Base-by-base conservation (phyloP, 2,113 vertebrate species). In the Hymenochirus boettgeri region DNA sequence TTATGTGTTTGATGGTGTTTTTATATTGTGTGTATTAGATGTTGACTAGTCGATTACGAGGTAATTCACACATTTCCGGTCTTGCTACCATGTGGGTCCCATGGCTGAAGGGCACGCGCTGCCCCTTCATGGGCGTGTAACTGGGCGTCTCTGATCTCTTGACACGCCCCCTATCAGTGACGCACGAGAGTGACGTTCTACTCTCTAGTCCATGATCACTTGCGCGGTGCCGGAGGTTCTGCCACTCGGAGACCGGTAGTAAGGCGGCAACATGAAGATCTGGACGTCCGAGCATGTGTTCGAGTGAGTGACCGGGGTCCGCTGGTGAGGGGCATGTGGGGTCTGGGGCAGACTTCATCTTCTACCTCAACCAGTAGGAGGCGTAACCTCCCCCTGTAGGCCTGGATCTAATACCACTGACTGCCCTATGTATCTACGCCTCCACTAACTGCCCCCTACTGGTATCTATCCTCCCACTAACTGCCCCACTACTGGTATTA, bases 271-370 rank as follows among this genome's bases (percentile, higher is more conserved):
- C 42, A 88, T 88, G 86, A 88, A 83, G 78, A 88, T 88, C 71
- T 88, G 85, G 84, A 85, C 85, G 18, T 88, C 84, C 0, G 86
- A 89, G 71, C 86, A 89, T 24, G 81, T 85, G 48, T 89, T 89
- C 27, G 85, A 89, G 87, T 89, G 37, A 72, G 83, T 81, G 19
- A 8, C 1, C 18, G 10, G 33, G 11, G 1, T 8, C 9, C 11
- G 3, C 4, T 12, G 33, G 29, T 5, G 10, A 31, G 17, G 13
- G 10, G 6, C 0, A 15, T 7, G 37, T n/a, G 24, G 26, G 31
- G 10, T 19, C 2, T n/a, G 0, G 1, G 15, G 15, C n/a, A 1
- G 9, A 35, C 33, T 11, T n/a, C n/a, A n/a, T n/a, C n/a, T n/a
- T n/a, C n/a, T n/a, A n/a, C n/a, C n/a, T n/a, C n/a, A n/a, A 18